A percentile compares a stretch with the other conserved stretches of the same genome.
Evolutionary conservation across 2,113 vertebrate species (phyloP).

Genomic region (Cololabis saira): DNA sequence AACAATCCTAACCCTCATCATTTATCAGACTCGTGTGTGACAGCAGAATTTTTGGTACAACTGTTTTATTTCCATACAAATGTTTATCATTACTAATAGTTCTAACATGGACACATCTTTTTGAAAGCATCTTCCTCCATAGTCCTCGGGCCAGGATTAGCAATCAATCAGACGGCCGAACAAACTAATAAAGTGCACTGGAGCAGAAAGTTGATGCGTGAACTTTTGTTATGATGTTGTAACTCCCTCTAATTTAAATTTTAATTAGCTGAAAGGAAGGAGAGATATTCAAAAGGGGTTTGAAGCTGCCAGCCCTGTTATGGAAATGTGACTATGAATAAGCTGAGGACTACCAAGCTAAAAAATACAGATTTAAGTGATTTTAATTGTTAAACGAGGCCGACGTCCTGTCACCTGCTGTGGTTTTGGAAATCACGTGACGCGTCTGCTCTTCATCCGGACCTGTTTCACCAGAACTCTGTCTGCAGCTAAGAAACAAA

Average conservation of each 20-base stretch:
- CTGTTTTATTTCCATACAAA: no score
- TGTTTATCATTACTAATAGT: no score
- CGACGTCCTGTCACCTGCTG: conserved; percentile 12
- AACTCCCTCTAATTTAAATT: conserved; percentile 51
- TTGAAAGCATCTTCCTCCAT: no score
- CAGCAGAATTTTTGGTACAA: no score
- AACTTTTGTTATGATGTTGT: conserved; percentile 59
- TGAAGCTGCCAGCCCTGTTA: conserved; percentile 25
- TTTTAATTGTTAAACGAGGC: conserved; percentile 27
- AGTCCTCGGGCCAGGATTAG: conserved; percentile 58
- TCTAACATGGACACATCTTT: no score
- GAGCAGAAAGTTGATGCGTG: conserved; percentile 54
- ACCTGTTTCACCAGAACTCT: not conserved
- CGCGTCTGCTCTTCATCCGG: conserved; percentile 26
- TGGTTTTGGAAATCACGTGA: conserved; percentile 7
- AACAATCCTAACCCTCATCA: no score
- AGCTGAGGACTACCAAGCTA: conserved; percentile 11
- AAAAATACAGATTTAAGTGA: not conserved
- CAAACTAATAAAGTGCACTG: conserved; percentile 51
- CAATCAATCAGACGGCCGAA: conserved; percentile 38
- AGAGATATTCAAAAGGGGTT: conserved; percentile 48
- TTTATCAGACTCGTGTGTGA: no score
- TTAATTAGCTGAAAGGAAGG: conserved; percentile 57
- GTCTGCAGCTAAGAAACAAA: conserved; percentile 1
- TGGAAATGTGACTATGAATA: conserved; percentile 25